phyloP scores from a whole-genome alignment of 2,113 vertebrate species.

The Tachysurus fulvidraco region DNA sequence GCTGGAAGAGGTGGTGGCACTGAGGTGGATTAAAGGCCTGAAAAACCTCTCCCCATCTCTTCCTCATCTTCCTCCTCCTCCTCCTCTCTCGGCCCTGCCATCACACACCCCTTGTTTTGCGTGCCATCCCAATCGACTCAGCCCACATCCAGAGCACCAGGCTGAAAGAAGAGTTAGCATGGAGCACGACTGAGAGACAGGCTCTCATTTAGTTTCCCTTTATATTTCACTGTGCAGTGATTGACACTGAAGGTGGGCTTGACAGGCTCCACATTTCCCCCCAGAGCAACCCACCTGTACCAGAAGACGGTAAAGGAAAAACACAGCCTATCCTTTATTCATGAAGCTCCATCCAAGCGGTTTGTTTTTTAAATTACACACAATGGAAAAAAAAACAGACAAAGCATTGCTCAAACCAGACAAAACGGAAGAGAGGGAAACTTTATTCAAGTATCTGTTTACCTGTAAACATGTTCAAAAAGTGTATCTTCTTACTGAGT shows the following conservation, averaged over 20 bases:
- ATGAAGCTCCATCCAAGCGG: slow-evolving; percentile 58
- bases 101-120: slow-evolving; percentile 32
- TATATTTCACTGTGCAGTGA: slow-evolving; percentile 56
- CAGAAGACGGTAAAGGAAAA: slow-evolving; percentile 42
- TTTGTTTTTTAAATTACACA: slow-evolving; percentile 61
- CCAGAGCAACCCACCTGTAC: slow-evolving; percentile 58
- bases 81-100: slow-evolving; percentile 41
- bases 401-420: slow-evolving; percentile 52
- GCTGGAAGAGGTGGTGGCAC: slow-evolving; percentile 48
- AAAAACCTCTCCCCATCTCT: slow-evolving; percentile 41
- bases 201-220: slow-evolving; percentile 61
- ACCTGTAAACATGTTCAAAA: slow-evolving; percentile 21
- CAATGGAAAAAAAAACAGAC: slow-evolving; percentile 46
- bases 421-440: slow-evolving; percentile 38
- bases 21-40: slow-evolving; percentile 58
- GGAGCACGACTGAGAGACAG: slow-evolving; percentile 46
- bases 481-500: background rate
- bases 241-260: slow-evolving; percentile 53
- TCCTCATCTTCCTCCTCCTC: slow-evolving; percentile 39
- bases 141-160: slow-evolving; percentile 40
- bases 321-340: slow-evolving; percentile 61
- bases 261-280: slow-evolving; percentile 52
- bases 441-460: slow-evolving; percentile 50
- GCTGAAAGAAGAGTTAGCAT: slow-evolving; percentile 39
- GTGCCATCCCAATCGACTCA: slow-evolving; percentile 43